These are phyloP conservation scores for Argyra leucocephala DNA, from an alignment of 2,888 invertebrate species.

Conservation along the genomic window DNA sequence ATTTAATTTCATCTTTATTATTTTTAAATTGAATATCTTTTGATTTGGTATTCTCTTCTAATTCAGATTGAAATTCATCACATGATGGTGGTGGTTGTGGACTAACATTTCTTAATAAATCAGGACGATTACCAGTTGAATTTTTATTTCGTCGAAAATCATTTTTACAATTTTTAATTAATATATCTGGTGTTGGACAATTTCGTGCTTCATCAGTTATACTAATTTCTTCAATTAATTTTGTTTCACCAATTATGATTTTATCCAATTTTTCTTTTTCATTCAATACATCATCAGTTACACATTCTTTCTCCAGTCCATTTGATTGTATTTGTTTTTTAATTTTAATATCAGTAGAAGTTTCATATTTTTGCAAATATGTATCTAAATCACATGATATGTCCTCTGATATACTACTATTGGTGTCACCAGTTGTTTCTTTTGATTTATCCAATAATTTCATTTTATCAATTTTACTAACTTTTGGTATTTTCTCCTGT, in stretches of 20 bases:
- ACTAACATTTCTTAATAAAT: conserved; percentile 33
- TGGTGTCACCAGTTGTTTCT: neutral
- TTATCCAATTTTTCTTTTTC: conserved; percentile 10
- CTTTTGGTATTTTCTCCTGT: neutral
- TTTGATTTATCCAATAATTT: neutral
- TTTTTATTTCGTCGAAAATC: conserved; percentile 12
- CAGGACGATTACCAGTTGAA: conserved; percentile 30
- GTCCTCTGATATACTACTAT: conserved; percentile 13
- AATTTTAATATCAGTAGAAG: conserved; percentile 18
- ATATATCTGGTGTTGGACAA: conserved; percentile 35
- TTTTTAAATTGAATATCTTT: conserved; percentile 10
- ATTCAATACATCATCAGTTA: neutral
- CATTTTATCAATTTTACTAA: neutral
- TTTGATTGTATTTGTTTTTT: neutral
- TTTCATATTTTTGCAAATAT: conserved; percentile 23
- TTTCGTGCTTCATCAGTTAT: conserved; percentile 21
- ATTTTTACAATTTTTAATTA: conserved; percentile 31
- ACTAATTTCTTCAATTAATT: conserved; percentile 18
- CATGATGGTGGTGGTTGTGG: conserved; percentile 24
- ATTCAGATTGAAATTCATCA: conserved; percentile 7
- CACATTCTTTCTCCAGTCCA: neutral
- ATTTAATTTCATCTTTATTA: neutral
- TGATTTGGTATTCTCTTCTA: conserved; percentile 18
- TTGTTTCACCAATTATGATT: conserved; percentile 19
- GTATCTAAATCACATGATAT: conserved; percentile 25